Evolutionary conservation across 2,888 invertebrate genomes (phyloP).

Genomic region (Campoletis raptor): DNA sequence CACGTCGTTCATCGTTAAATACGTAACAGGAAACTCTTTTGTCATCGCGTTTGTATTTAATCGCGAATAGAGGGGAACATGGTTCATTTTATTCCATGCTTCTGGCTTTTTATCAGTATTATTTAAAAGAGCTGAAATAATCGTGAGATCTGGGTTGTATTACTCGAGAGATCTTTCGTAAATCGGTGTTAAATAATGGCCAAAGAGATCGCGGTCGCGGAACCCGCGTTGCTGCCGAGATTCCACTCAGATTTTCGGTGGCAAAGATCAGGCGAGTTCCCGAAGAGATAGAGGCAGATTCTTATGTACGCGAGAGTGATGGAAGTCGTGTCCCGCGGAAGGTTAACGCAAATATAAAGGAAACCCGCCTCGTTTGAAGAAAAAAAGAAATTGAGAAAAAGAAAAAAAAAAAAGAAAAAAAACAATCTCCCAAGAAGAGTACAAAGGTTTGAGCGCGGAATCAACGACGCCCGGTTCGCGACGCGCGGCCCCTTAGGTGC

Average conservation of each 20-base stretch:
- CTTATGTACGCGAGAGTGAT: slow-evolving; percentile 53
- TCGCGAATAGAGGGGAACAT: neutral
- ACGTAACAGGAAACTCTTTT: slow-evolving; percentile 51
- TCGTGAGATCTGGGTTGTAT: neutral
- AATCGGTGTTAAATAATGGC: slow-evolving; percentile 43
- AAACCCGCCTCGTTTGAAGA: slow-evolving; percentile 34
- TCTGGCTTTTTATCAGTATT: neutral
- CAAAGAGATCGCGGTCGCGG: slow-evolving; percentile 4
- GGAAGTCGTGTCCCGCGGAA: slow-evolving; percentile 32
- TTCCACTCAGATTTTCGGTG: slow-evolving; percentile 48
- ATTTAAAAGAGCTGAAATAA: neutral
- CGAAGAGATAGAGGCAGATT: slow-evolving; percentile 28
- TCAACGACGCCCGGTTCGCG: slow-evolving; percentile 75
- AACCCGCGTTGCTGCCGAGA: slow-evolving; percentile 18
- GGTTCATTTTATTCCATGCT: neutral
- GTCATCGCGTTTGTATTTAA: slow-evolving; percentile 14
- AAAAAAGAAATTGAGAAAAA: slow-evolving; percentile 12
- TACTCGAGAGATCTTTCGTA: neutral
- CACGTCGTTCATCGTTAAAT: slow-evolving; percentile 15
- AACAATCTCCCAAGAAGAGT: slow-evolving; percentile 61
- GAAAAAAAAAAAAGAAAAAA: neutral
- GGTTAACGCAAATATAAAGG: slow-evolving; percentile 50
- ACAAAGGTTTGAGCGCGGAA: slow-evolving; percentile 79
- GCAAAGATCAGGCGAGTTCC: slow-evolving; percentile 46
- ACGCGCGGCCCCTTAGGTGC: slow-evolving; percentile 80